phyloP scores from a whole-genome alignment of 2,888 invertebrate genomes.

The Notodonta dromedarius region DNA sequence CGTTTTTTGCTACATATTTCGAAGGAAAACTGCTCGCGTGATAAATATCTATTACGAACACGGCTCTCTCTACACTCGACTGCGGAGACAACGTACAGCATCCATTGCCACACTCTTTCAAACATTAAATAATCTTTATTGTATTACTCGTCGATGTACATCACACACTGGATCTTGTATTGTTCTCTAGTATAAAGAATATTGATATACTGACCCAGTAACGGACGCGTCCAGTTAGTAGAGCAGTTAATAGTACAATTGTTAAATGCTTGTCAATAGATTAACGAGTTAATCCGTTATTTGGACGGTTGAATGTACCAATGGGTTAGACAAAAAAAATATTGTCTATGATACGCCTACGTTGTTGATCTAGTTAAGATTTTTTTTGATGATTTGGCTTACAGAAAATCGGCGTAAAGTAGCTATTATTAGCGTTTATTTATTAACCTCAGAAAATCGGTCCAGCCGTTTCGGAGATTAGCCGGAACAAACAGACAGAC shows the following conservation, averaged over 20 bases:
- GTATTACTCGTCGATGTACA: slow-evolving; percentile 39
- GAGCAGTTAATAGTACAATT: slow-evolving; percentile 40
- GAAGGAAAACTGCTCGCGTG: slow-evolving; percentile 75
- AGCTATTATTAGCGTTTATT: no score
- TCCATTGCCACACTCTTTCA: slow-evolving; percentile 42
- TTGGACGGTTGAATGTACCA: slow-evolving; percentile 15
- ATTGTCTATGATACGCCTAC: no score
- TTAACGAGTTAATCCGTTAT: slow-evolving; percentile 22
- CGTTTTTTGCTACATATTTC: slow-evolving; percentile 62
- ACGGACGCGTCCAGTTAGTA: slow-evolving; percentile 52
- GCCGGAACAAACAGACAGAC: no score
- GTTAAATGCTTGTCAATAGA: slow-evolving; percentile 32
- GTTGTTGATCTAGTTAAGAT: no score
- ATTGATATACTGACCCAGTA: slow-evolving; percentile 54
- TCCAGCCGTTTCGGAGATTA: no score
- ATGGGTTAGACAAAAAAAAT: background rate
- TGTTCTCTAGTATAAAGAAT: slow-evolving; percentile 19
- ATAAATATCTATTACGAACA: slow-evolving; percentile 17
- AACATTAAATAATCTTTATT: background rate
- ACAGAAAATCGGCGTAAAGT: no score
- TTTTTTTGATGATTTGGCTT: no score
- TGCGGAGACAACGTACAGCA: slow-evolving; percentile 29
- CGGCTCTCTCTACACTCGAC: slow-evolving; percentile 58
- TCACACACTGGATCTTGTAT: slow-evolving; percentile 25
- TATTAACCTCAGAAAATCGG: no score